Conservation (phyloP, 2,797 vertebrate species). For the Enteromius anoplus region DNA sequence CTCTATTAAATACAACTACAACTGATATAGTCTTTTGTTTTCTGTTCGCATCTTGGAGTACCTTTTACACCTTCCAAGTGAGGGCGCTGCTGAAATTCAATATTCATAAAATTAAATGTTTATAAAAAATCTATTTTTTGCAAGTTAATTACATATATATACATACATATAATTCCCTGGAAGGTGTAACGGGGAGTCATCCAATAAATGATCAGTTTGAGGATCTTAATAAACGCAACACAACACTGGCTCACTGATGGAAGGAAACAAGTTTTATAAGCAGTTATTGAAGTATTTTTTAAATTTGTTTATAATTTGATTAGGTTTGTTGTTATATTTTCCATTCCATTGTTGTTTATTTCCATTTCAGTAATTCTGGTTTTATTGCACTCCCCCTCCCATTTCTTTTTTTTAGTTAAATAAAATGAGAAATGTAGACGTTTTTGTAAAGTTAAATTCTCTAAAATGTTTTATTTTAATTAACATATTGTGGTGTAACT, state of each 20-base stretch:
- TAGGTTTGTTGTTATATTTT: neutral
- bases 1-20: slow-evolving; percentile 3
- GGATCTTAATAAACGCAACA: no score
- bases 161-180: neutral
- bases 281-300: neutral
- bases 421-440: neutral
- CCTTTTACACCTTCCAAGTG: no score
- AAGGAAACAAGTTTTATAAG: neutral
- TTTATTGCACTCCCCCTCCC: no score
- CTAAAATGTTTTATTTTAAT: neutral
- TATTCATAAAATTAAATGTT: neutral
- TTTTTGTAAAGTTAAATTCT: no score
- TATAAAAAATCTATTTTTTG: neutral
- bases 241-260: neutral
- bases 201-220: neutral
- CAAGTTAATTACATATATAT: neutral
- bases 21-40: neutral
- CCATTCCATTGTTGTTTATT: neutral
- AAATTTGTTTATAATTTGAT: neutral
- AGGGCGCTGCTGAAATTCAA: neutral
- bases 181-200: neutral
- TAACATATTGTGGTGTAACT: neutral
- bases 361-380: neutral
- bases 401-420: neutral
- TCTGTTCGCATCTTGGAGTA: neutral